phyloP scores from a whole-genome alignment of 1,140 invertebrate genomes.

The Phymorhynchus buccinoides region DNA sequence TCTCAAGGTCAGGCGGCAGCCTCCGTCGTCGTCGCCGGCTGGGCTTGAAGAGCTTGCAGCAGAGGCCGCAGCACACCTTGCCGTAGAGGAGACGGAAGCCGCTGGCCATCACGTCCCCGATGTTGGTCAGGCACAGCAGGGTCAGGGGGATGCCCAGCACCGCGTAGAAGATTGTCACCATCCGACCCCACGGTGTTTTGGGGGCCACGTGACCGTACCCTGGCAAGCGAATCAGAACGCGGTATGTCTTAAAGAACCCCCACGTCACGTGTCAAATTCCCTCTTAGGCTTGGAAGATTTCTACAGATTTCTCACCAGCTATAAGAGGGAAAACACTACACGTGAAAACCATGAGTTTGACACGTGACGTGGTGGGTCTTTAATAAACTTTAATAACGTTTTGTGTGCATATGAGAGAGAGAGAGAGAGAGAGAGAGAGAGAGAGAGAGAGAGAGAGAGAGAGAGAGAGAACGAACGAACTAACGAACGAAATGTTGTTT shows the following conservation, averaged over 20 bases:
- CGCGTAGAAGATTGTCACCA: conserved; percentile 94
- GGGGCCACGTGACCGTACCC: conserved; percentile 96
- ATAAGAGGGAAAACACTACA: no score
- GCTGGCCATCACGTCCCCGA: conserved; percentile 95
- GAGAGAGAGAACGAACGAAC: no score
- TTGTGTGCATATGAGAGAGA: no score
- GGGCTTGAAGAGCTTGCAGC: conserved; percentile 62
- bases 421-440: no score
- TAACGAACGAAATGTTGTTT: no score
- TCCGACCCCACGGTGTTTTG: conserved; percentile 89
- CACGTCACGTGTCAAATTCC: no score
- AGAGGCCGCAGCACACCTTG: conserved; percentile 73
- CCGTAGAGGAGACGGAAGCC: conserved; percentile 96
- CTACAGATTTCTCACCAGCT: background rate
- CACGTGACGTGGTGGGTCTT: background rate
- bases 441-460: no score
- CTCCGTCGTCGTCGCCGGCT: conserved; percentile 43
- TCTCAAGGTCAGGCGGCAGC: conserved; percentile 57
- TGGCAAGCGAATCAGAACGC: conserved; percentile 71
- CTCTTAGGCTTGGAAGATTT: background rate
- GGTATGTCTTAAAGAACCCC: no score
- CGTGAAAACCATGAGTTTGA: no score
- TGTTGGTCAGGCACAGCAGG: conserved; percentile 91
- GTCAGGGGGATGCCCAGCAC: conserved; percentile 98
- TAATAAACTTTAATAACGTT: no score